Conservation (phyloP, 2,888 invertebrate genomes). For the Odontocolon sp. region DNA sequence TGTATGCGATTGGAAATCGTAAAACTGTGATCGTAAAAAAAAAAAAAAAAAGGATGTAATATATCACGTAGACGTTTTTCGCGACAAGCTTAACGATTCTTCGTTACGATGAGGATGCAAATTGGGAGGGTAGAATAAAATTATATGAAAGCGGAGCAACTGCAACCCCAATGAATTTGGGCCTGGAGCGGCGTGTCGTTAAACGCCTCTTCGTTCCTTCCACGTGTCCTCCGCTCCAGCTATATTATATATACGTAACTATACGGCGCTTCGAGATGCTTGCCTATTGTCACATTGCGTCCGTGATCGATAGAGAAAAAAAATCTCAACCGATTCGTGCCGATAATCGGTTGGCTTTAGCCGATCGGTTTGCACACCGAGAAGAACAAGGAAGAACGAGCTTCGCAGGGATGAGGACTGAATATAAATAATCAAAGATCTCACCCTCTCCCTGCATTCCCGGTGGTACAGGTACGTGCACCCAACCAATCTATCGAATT, state of each 20-base stretch:
- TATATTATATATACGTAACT: neutral
- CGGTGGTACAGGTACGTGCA: conserved; percentile 51
- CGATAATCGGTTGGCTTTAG: conserved; percentile 63
- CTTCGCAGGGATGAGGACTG: conserved; percentile 26
- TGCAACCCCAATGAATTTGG: conserved; percentile 31
- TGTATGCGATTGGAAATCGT: conserved; percentile 52
- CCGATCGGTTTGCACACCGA: conserved; percentile 36
- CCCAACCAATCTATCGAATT: conserved; percentile 47
- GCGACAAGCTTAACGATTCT: conserved; percentile 40
- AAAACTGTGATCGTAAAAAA: conserved; percentile 5
- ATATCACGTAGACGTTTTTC: conserved; percentile 27
- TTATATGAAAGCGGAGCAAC: conserved; percentile 43
- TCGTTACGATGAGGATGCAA: conserved; percentile 43
- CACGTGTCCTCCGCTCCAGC: conserved; percentile 17
- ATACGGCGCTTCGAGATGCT: neutral
- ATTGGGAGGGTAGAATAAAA: conserved; percentile 52
- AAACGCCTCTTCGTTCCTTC: conserved; percentile 62
- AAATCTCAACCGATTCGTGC: conserved; percentile 62
- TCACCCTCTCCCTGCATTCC: conserved; percentile 51
- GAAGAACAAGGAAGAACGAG: conserved; percentile 33
- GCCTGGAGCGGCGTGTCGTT: conserved; percentile 57
- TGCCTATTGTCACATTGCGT: conserved; percentile 44
- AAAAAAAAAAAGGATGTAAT: neutral
- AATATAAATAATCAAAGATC: conserved; percentile 63
- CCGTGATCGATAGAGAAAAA: conserved; percentile 58